Evolutionary conservation across 2,797 vertebrate species (phyloP).

Genomic region (Toxotes lorentzi): DNA sequence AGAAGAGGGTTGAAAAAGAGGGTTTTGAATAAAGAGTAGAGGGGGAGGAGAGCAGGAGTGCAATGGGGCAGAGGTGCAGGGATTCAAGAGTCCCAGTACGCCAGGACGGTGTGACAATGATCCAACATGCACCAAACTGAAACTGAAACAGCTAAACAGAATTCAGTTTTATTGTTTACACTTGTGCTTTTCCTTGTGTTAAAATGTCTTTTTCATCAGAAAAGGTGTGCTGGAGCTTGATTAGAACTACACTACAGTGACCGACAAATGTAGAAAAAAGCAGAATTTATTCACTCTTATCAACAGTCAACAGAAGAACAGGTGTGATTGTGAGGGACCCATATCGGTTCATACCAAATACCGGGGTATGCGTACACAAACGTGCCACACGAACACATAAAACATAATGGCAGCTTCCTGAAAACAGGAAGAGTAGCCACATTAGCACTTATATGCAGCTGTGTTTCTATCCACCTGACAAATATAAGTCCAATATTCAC

Average conservation of each 20-base stretch:
- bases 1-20: conserved; percentile 45
- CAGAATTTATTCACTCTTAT: neutral
- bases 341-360: neutral
- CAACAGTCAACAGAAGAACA: neutral
- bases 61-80: conserved; percentile 24
- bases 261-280: neutral
- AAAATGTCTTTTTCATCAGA: too few species aligned
- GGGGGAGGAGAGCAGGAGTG: conserved; percentile 26
- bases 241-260: neutral
- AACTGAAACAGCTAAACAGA: neutral
- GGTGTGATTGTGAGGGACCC: neutral
- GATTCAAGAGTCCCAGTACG: neutral
- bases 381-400: neutral
- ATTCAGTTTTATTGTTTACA: neutral
- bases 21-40: conserved; percentile 41
- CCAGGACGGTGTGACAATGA: neutral
- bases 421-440: neutral
- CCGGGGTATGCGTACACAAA: neutral
- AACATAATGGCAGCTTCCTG: neutral
- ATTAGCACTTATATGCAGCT: neutral
- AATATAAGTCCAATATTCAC: neutral
- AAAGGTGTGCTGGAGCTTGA: neutral
- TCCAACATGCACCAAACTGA: neutral
- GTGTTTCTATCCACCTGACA: neutral
- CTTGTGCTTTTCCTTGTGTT: too few species aligned